Conservation (phyloP, 2,888 invertebrate genomes). For the Drosophila kambysellisi region DNA sequence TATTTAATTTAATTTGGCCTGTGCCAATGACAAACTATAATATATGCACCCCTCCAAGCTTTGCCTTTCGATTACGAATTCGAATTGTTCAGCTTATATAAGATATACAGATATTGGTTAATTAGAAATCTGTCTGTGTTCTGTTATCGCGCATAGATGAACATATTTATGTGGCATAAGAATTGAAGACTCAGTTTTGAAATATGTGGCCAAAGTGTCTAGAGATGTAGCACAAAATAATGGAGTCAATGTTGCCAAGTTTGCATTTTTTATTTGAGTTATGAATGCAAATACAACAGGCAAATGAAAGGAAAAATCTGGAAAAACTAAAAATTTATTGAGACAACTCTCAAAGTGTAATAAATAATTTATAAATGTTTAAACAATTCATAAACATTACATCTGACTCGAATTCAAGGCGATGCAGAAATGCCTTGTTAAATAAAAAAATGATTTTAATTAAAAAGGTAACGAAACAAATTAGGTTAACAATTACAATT, state of each 20-base stretch:
- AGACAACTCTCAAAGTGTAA: too few relatives aligned
- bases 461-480: background rate
- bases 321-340: too few relatives aligned
- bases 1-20: conserved; percentile 56
- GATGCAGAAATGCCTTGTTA: background rate
- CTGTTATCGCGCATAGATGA: conserved; percentile 49
- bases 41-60: conserved; percentile 61
- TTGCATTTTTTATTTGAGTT: background rate
- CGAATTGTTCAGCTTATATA: conserved; percentile 49
- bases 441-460: background rate
- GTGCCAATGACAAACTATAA: conserved; percentile 43
- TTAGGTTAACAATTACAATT: conserved; percentile 8
- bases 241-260: background rate
- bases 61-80: conserved; percentile 36
- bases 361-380: background rate
- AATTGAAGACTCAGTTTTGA: background rate
- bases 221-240: conserved; percentile 9
- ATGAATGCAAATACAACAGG: background rate
- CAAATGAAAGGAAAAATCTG: background rate
- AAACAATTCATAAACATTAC: background rate
- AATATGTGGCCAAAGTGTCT: conserved; percentile 9
- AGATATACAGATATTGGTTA: conserved; percentile 63
- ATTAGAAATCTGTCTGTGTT: conserved; percentile 58
- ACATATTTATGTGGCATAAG: conserved; percentile 37
- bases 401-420: background rate